These are phyloP conservation scores for Penaeus vannamei DNA, from an alignment of 1,140 invertebrate species.

Conservation along the genomic window DNA sequence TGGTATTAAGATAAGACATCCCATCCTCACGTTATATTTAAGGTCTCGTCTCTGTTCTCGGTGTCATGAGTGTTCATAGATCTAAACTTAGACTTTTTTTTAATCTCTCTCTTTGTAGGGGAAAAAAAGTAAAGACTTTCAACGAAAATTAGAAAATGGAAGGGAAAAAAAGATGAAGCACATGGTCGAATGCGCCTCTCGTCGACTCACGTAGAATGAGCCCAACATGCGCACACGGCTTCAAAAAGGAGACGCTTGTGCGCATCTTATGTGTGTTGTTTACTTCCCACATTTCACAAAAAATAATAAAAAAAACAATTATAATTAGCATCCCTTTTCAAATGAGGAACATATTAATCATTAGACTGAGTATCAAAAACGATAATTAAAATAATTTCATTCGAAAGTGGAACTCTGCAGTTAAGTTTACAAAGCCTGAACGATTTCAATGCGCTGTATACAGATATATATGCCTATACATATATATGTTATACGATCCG, in stretches of 20 bases:
- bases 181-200: slow-evolving; percentile 24
- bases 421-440: slow-evolving; percentile 47
- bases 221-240: slow-evolving; percentile 50
- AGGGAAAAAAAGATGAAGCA: not conserved
- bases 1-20: no score
- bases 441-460: slow-evolving; percentile 43
- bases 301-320: not conserved
- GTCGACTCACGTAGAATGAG: slow-evolving; percentile 42
- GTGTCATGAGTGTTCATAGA: no score
- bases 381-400: not conserved
- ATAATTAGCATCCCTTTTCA: not conserved
- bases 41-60: no score
- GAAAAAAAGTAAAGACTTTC: not conserved
- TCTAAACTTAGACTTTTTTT: no score
- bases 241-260: slow-evolving; percentile 53
- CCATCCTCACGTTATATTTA: no score
- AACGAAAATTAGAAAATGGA: not conserved
- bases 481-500: not conserved
- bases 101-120: slow-evolving; percentile 29
- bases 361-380: not conserved
- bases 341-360: slow-evolving; percentile 18
- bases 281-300: not conserved
- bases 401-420: slow-evolving; percentile 28
- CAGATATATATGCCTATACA: not conserved
- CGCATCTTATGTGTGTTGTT: slow-evolving; percentile 18